Conservation (phyloP, 2,113 vertebrate genomes). For the Entelurus aequoreus region DNA sequence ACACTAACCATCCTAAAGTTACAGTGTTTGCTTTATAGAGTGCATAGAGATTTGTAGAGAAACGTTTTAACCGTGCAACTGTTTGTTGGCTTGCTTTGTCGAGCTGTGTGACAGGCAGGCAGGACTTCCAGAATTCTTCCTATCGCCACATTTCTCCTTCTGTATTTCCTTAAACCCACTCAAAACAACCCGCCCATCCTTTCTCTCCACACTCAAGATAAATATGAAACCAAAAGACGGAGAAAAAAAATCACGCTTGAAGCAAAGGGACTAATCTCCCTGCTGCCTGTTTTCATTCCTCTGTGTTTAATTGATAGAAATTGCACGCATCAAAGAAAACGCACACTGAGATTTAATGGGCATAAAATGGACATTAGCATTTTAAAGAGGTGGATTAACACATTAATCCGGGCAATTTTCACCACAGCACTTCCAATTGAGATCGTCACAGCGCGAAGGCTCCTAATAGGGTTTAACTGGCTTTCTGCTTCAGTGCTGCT, state of each 20-base stretch:
- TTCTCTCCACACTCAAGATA: slow-evolving; percentile 47
- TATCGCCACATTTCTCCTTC: slow-evolving; percentile 52
- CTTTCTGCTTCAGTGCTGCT: slow-evolving; percentile 80
- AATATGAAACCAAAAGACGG: slow-evolving; percentile 66
- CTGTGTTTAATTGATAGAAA: slow-evolving; percentile 97
- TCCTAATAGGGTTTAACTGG: slow-evolving; percentile 92
- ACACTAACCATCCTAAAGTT: too few relatives aligned
- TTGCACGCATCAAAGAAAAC: slow-evolving; percentile 95
- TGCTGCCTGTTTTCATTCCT: slow-evolving; percentile 80
- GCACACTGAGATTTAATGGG: slow-evolving; percentile 96
- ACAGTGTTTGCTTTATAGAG: too few relatives aligned
- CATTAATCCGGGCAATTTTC: slow-evolving; percentile 98
- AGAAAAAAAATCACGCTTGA: slow-evolving; percentile 60
- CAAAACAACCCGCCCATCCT: slow-evolving; percentile 39
- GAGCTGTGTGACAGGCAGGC: slow-evolving; percentile 46
- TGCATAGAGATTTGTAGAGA: background rate
- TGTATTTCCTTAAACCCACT: slow-evolving; percentile 53
- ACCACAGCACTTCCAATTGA: slow-evolving; percentile 91
- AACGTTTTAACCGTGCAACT: slow-evolving; percentile 29
- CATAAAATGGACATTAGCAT: slow-evolving; percentile 99
- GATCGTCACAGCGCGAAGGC: slow-evolving; percentile 88
- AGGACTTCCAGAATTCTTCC: slow-evolving; percentile 38
- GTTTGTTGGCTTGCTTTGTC: slow-evolving; percentile 45
- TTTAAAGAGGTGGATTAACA: slow-evolving; percentile 99
- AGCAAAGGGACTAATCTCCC: slow-evolving; percentile 78